Evolutionary conservation across 2,113 vertebrate species (phyloP).

Genomic region (Notothenia coriiceps): DNA sequence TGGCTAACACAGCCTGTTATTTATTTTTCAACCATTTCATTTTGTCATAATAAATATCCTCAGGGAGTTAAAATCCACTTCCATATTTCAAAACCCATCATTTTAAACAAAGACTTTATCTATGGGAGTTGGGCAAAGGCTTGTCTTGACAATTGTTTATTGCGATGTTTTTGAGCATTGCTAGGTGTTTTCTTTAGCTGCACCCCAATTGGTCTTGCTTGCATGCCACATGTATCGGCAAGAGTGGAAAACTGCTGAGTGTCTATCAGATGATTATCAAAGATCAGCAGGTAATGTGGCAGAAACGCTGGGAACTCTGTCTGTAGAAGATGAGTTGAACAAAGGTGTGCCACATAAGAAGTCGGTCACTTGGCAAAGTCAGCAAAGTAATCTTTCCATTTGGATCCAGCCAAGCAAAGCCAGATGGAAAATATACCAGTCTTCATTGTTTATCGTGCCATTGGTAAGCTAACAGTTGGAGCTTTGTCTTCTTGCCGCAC

Average conservation of each 20-base stretch:
- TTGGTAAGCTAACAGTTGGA: constrained; percentile 29
- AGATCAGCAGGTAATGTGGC: constrained; percentile 8
- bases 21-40: constrained; percentile 12
- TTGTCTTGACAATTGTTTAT: constrained; percentile 23
- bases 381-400: constrained; percentile 15
- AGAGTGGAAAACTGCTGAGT: constrained; percentile 4
- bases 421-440: constrained; percentile 22
- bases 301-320: not conserved
- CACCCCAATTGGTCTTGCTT: not conserved
- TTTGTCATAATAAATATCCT: constrained; percentile 2
- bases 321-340: not conserved
- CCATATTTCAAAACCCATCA: constrained; percentile 5
- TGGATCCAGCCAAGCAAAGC: constrained; percentile 17
- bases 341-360: not conserved
- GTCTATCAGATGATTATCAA: not conserved
- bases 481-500: constrained; percentile 50
- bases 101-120: constrained; percentile 20
- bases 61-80: not conserved
- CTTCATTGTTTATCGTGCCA: constrained; percentile 30
- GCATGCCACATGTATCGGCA: not conserved
- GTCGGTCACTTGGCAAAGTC: constrained; percentile 20
- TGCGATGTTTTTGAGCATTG: not conserved
- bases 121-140: constrained; percentile 14
- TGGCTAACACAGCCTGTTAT: not conserved
- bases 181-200: constrained; percentile 1